These are phyloP conservation scores for Smithornis capensis DNA, from an alignment of 2,113 vertebrate species.

Conservation along the genomic window DNA sequence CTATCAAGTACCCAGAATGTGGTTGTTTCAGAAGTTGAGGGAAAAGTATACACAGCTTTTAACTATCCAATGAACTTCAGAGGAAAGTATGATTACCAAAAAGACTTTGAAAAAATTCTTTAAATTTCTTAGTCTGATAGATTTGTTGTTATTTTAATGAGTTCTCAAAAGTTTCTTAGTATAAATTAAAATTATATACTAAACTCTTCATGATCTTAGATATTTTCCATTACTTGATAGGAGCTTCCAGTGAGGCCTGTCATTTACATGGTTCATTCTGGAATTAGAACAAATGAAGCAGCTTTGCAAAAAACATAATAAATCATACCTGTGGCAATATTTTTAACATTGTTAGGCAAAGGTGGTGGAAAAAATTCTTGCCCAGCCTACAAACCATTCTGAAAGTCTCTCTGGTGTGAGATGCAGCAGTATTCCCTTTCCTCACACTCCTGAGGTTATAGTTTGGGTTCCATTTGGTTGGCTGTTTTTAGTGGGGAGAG, in stretches of 20 bases:
- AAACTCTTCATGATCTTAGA: background rate
- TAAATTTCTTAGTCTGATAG: background rate
- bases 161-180: background rate
- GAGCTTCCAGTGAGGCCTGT: background rate
- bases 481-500: background rate
- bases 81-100: background rate
- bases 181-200: background rate
- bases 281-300: background rate
- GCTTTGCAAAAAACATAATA: background rate
- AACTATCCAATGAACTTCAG: background rate
- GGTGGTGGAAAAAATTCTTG: background rate
- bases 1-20: background rate
- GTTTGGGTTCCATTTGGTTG: background rate
- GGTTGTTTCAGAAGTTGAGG: background rate
- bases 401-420: background rate
- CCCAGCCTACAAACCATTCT: background rate
- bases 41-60: background rate
- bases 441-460: background rate
- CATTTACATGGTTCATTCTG: background rate
- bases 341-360: background rate
- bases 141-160: background rate
- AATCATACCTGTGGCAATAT: background rate
- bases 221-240: background rate
- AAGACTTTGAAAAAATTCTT: background rate
- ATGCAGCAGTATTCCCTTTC: background rate